Evolutionary conservation across 2,797 vertebrate species (phyloP).

Genomic region (Danio albolineatus): DNA sequence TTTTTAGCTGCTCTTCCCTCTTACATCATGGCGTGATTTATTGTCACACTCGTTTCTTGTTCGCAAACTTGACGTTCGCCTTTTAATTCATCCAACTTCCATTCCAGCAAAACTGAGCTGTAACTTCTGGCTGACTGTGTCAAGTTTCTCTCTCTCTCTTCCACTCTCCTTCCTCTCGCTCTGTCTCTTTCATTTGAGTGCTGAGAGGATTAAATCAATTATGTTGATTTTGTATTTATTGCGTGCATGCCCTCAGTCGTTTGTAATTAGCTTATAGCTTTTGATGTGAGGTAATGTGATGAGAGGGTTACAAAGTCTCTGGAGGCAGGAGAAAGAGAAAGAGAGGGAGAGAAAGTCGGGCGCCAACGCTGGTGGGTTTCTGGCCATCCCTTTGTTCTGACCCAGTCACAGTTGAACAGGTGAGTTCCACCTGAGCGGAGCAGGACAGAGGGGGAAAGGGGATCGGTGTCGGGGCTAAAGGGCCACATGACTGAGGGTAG

Average conservation of each 20-base stretch:
- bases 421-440: conserved; percentile 77
- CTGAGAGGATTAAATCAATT: conserved; percentile 87
- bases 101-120: conserved; percentile 68
- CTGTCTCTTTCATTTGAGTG: conserved; percentile 58
- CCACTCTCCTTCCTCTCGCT: conserved; percentile 40
- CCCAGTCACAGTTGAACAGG: conserved; percentile 63
- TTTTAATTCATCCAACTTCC: conserved; percentile 84
- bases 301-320: conserved; percentile 60
- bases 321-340: conserved; percentile 17
- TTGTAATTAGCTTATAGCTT: conserved; percentile 88
- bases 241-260: conserved; percentile 75
- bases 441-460: conserved; percentile 73
- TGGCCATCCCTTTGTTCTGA: conserved; percentile 78
- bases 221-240: conserved; percentile 84
- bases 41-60: conserved; percentile 9
- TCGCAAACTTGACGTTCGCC: conserved; percentile 54
- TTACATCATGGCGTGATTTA: conserved; percentile 22
- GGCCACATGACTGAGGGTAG: conserved; percentile 57
- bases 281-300: conserved; percentile 84
- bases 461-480: conserved; percentile 69
- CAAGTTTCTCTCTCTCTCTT: conserved; percentile 80
- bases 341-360: conserved; percentile 47
- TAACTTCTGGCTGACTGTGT: conserved; percentile 78
- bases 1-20: background rate
- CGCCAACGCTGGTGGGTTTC: conserved; percentile 67